Conservation (phyloP, 2,797 vertebrate species). For the Sitta carolinensis region DNA sequence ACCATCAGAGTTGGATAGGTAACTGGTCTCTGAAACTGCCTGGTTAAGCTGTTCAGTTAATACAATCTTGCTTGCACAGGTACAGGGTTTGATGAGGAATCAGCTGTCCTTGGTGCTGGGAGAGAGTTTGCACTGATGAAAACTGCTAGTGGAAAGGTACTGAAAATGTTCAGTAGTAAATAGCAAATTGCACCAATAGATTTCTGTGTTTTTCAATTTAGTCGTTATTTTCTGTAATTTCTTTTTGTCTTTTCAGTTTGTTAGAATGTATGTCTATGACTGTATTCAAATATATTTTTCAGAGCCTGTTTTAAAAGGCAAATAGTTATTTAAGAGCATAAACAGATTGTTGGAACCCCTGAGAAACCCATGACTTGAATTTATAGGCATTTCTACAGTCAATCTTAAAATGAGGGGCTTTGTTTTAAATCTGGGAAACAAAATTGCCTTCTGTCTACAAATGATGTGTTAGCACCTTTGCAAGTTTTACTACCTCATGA, state of each 20-base stretch:
- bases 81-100: slow-evolving; percentile 98
- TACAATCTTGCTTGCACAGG: slow-evolving; percentile 68
- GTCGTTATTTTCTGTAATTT: background rate
- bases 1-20: background rate
- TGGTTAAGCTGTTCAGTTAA: background rate
- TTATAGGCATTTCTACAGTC: background rate
- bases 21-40: background rate
- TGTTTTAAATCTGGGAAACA: background rate
- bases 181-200: background rate
- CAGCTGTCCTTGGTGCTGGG: slow-evolving; percentile 94
- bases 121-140: slow-evolving; percentile 99
- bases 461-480: background rate
- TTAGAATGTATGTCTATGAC: background rate
- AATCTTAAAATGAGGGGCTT: background rate
- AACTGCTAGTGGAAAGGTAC: slow-evolving; percentile 97
- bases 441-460: background rate
- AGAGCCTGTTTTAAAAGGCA: background rate
- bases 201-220: background rate
- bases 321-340: background rate
- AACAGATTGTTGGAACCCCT: background rate
- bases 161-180: background rate
- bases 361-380: background rate
- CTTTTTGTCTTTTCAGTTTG: background rate
- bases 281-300: background rate
- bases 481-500: background rate